These are phyloP conservation scores for Zoanthus gigantus DNA, from an alignment of 92 coral and sea anemone species.

Conservation along the genomic window DNA sequence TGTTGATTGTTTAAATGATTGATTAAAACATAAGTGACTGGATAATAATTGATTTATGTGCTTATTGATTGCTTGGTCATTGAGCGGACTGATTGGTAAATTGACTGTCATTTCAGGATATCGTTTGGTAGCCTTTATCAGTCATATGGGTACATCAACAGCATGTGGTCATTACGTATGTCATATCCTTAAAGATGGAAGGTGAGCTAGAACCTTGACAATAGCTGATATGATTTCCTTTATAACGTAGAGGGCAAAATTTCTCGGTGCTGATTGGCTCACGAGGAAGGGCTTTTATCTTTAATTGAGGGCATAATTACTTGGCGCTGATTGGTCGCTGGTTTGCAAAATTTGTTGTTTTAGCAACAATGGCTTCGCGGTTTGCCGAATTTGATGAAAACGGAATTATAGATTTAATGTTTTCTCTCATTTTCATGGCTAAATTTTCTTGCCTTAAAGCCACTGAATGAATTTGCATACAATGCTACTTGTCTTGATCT, in stretches of 20 bases:
- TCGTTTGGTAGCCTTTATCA: constrained; percentile 89
- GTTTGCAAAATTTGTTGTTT: no score
- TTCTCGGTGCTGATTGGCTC: no score
- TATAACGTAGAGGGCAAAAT: background rate
- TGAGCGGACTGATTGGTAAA: background rate
- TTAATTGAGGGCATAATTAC: no score
- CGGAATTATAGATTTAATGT: no score
- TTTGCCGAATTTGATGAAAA: no score
- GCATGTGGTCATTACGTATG: constrained; percentile 98
- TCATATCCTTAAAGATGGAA: constrained; percentile 93
- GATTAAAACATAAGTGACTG: background rate
- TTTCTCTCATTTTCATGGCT: no score
- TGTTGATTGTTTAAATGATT: background rate
- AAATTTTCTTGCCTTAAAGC: no score
- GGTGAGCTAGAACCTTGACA: constrained; percentile 50
- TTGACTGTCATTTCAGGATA: constrained; percentile 59
- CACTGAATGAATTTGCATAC: no score
- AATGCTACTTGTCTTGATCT: no score
- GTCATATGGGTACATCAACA: constrained; percentile 99
- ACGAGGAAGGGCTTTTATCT: no score
- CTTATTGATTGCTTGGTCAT: background rate
- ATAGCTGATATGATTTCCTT: background rate
- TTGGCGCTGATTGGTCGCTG: no score
- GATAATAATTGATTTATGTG: background rate
- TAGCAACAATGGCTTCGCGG: no score